Base-by-base conservation (phyloP, 2,888 invertebrate genomes). In the Malthinus seriepunctatus region DNA sequence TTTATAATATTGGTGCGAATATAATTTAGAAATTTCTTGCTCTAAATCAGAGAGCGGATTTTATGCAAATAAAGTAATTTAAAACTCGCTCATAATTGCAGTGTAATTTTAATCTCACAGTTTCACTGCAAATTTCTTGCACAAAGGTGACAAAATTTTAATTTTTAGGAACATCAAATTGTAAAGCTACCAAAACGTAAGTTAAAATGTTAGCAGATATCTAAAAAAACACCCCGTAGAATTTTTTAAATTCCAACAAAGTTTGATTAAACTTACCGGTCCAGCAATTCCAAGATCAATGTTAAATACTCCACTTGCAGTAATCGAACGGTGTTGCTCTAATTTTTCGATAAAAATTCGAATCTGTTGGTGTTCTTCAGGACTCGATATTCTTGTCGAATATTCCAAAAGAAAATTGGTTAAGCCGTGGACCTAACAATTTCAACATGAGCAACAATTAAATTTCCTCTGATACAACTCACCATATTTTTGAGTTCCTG, bases 191-290 rank as follows among this genome's bases (percentile, higher is more conserved):
- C 58, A 78, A 67, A 8, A 79, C 76, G 55, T 79, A 79, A 0
- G 78, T 79, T 14, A 79, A 61, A 51, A 79, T 73, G 60, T 76
- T 78, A 8, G 77, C 78, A 47, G 72, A 75, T 57, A 79, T 76
- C 79, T 79, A 76, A 10, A 45, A 39, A n/a, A n/a, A n/a, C n/a
- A n/a, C n/a, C n/a, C n/a, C n/a, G 7, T 23, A 3, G 37, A 23
- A 2, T 11, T 9, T 1, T 9, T n/a, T 1, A 1, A 15, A 15
- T 11, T 1, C 1, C n/a, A n/a, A n/a, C n/a, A n/a, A n/a, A n/a
- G n/a, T n/a, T n/a, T n/a, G n/a, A n/a, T n/a, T 6, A 5, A 50
- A 66, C 69, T 70, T 72, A 79, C 79, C 34, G 78, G 78, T 48
- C 76, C 78, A 38, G 77, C 74, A 51, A 78, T 74, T 45, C 75